A percentile compares a stretch with the other conserved stretches of the same genome.
phyloP scores from a whole-genome alignment of 2,113 vertebrate species.

The Natator depressus region DNA sequence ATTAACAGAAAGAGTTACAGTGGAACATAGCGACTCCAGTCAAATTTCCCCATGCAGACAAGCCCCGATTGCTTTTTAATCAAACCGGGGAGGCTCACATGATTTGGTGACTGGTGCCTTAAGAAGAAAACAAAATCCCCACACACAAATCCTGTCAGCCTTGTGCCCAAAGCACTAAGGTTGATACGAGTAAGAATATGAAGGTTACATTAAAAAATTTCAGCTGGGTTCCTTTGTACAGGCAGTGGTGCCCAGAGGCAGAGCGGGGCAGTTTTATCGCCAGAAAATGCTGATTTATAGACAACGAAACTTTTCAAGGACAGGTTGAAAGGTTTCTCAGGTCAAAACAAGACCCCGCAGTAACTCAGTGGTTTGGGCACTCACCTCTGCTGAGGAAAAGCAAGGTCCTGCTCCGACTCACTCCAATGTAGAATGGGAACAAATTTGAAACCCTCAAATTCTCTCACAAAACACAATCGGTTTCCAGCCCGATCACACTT shows the following conservation, averaged over 20 bases:
- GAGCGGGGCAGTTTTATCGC: background rate
- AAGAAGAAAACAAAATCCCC: background rate
- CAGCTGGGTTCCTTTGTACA: background rate
- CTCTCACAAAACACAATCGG: background rate
- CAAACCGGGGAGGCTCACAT: background rate
- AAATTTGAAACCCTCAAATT: background rate
- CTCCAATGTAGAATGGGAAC: background rate
- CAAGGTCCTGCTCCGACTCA: background rate
- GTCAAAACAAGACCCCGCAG: no score
- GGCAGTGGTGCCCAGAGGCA: background rate
- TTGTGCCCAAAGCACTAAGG: background rate
- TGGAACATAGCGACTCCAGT: background rate
- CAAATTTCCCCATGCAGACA: background rate
- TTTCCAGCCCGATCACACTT: background rate
- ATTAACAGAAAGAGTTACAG: background rate
- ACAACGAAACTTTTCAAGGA: background rate
- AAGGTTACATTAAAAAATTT: background rate
- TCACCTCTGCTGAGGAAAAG: background rate
- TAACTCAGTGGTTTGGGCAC: background rate
- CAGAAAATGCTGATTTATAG: background rate
- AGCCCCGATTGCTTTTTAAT: no score
- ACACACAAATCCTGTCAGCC: background rate
- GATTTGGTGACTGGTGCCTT: background rate
- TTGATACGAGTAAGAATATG: background rate
- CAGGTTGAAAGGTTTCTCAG: background rate